phyloP scores from a whole-genome alignment of 2,888 invertebrate genomes.

The Epirrita christyi region DNA sequence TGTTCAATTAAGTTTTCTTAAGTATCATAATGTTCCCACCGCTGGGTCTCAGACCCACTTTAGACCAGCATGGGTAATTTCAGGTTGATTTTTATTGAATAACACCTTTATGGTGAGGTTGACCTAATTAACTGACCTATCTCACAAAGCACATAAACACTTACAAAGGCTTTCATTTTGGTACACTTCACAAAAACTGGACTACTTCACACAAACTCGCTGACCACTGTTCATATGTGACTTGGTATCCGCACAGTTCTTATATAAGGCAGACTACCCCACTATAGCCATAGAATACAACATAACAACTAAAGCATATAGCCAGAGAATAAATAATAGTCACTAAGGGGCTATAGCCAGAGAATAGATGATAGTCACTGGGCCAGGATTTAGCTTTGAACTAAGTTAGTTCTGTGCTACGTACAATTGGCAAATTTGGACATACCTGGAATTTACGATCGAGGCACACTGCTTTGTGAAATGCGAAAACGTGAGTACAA shows the following conservation, averaged over 20 bases:
- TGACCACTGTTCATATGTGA: conserved; percentile 61
- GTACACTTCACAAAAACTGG: conserved; percentile 52
- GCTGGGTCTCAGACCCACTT: too few relatives aligned
- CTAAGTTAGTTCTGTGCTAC: conserved; percentile 33
- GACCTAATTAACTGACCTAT: conserved; percentile 16
- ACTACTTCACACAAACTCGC: conserved; percentile 40
- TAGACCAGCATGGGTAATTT: too few relatives aligned
- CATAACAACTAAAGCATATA: conserved; percentile 33
- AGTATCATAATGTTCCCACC: too few relatives aligned
- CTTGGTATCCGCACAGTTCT: conserved; percentile 45
- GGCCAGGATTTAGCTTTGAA: conserved; percentile 12
- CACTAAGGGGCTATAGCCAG: conserved; percentile 34
- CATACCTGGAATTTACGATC: conserved; percentile 38
- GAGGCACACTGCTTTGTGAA: conserved; percentile 31
- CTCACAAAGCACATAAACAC: conserved; percentile 44
- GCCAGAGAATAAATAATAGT: conserved; percentile 36
- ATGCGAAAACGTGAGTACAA: conserved; percentile 31
- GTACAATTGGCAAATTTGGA: conserved; percentile 40
- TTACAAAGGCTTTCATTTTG: conserved; percentile 75
- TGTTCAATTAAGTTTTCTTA: too few relatives aligned
- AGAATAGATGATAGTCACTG: conserved; percentile 35
- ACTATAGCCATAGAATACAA: conserved; percentile 48
- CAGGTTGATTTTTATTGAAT: too few relatives aligned
- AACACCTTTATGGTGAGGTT: too few relatives aligned
- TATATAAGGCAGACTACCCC: conserved; percentile 69